Evolutionary conservation across 2,888 invertebrate species (phyloP).

Genomic region (Phortica okadai): DNA sequence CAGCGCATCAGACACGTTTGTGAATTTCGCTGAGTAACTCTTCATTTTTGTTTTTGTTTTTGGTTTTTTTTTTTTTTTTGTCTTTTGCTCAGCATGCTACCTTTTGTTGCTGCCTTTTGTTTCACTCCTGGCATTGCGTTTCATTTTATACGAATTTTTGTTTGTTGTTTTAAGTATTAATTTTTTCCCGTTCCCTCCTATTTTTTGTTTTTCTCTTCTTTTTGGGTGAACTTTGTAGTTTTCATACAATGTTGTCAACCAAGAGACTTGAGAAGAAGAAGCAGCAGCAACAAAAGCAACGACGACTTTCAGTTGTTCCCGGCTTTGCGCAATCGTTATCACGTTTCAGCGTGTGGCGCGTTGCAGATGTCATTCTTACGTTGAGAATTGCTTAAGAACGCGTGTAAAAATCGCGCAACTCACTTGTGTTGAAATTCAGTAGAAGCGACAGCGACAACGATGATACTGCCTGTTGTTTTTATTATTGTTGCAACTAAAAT

Average conservation of each 20-base stretch:
- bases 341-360: neutral
- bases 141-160: neutral
- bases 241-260: conserved; percentile 33
- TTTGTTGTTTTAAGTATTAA: no score
- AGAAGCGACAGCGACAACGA: neutral
- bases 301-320: conserved; percentile 22
- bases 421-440: neutral
- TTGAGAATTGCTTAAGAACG: conserved; percentile 1
- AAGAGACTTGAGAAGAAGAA: conserved; percentile 24
- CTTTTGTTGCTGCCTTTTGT: neutral
- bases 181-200: no score
- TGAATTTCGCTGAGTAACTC: conserved; percentile 48
- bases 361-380: neutral
- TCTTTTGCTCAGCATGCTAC: neutral
- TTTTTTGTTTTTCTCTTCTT: neutral
- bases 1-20: conserved; percentile 45
- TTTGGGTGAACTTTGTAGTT: conserved; percentile 3
- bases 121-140: neutral
- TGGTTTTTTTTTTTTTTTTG: conserved; percentile 3
- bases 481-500: neutral
- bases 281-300: neutral
- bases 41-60: conserved; percentile 5
- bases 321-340: conserved; percentile 16
- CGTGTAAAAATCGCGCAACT: neutral
- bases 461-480: neutral